Conservation (phyloP, 2,113 vertebrate genomes). For the Condylura cristata region DNA sequence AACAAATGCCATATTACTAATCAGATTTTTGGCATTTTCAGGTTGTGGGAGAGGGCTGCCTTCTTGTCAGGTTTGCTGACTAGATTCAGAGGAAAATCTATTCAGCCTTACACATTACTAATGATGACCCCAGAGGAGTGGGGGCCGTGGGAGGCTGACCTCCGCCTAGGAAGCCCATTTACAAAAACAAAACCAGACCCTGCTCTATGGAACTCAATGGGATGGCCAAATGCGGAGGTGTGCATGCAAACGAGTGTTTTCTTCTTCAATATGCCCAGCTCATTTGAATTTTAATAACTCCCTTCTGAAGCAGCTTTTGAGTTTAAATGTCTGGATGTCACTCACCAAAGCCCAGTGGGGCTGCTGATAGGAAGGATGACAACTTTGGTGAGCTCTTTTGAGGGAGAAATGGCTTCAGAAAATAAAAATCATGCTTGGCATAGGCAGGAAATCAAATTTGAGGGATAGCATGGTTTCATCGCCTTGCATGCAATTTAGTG, state of each 20-base stretch:
- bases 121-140: slow-evolving; percentile 79
- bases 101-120: slow-evolving; percentile 79
- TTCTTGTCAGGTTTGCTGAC: slow-evolving; percentile 75
- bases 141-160: slow-evolving; percentile 83
- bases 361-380: slow-evolving; percentile 73
- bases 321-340: slow-evolving; percentile 79
- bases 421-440: slow-evolving; percentile 50
- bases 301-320: slow-evolving; percentile 80
- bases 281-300: slow-evolving; percentile 84
- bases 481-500: neutral
- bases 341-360: slow-evolving; percentile 68
- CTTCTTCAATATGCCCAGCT: slow-evolving; percentile 77
- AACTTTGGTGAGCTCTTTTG: slow-evolving; percentile 70
- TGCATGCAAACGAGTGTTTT: slow-evolving; percentile 79
- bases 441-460: neutral
- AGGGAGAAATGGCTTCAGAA: slow-evolving; percentile 65
- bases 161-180: slow-evolving; percentile 78
- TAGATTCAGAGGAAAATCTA: slow-evolving; percentile 76
- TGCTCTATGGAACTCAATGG: slow-evolving; percentile 73
- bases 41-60: slow-evolving; percentile 80
- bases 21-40: slow-evolving; percentile 66
- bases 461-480: neutral
- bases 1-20: slow-evolving; percentile 39
- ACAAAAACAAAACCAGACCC: slow-evolving; percentile 81
- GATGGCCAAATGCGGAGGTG: slow-evolving; percentile 78